These are phyloP conservation scores for Myotis vivesi DNA, from an alignment of 2,797 vertebrate genomes.

Conservation along the genomic window DNA sequence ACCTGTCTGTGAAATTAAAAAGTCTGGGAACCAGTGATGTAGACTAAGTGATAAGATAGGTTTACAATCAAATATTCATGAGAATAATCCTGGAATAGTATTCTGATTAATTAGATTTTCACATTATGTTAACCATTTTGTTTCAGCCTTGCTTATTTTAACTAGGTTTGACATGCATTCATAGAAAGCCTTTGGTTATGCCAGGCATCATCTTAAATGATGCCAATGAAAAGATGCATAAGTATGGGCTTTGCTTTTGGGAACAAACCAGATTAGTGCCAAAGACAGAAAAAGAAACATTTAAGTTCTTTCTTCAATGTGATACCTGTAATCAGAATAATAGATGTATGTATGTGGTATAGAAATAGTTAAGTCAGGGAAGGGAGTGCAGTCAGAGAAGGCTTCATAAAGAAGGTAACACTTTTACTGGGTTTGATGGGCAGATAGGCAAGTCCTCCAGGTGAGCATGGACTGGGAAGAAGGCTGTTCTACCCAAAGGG, in stretches of 20 bases:
- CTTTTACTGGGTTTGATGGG: background rate
- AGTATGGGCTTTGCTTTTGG: background rate
- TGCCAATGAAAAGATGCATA: background rate
- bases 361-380: background rate
- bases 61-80: background rate
- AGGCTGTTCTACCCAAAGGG: background rate
- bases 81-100: background rate
- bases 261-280: background rate
- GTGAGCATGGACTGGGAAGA: background rate
- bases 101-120: background rate
- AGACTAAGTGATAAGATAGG: background rate
- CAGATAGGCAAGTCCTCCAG: background rate
- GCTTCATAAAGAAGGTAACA: background rate
- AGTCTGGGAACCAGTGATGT: background rate
- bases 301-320: background rate
- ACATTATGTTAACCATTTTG: background rate
- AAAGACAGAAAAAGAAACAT: conserved; percentile 27
- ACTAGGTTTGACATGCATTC: background rate
- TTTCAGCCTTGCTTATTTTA: background rate
- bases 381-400: background rate
- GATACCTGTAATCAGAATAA: background rate
- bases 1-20: background rate
- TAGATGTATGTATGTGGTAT: background rate
- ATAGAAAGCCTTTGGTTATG: background rate
- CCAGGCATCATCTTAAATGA: background rate